Percentiles rank a stretch among this genome's conserved stretches.
phyloP scores from a whole-genome alignment of 2,888 invertebrate genomes.

The Aleiodes leptofemur region DNA sequence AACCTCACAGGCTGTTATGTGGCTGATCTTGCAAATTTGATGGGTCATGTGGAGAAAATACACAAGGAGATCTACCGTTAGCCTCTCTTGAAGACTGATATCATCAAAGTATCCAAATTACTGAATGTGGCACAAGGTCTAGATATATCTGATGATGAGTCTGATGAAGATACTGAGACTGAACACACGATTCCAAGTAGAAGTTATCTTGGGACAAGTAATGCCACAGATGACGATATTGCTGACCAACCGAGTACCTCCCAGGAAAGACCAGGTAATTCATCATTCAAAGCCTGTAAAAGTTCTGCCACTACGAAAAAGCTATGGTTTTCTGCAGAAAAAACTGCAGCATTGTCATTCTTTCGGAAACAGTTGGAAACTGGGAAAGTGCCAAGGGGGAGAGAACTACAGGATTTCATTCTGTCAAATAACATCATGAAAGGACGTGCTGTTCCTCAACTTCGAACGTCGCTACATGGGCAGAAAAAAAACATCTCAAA shows the following conservation, averaged over 20 bases:
- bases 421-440: conserved; percentile 34
- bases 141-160: conserved; percentile 10
- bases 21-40: conserved; percentile 46
- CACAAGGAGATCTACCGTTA: conserved; percentile 55
- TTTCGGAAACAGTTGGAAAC: too few species aligned
- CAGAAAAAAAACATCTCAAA: conserved; percentile 36
- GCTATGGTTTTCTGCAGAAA: too few species aligned
- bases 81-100: conserved; percentile 55
- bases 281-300: too few species aligned
- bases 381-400: too few species aligned
- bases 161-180: background rate
- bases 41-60: conserved; percentile 51
- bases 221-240: too few species aligned
- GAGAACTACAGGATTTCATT: conserved; percentile 8
- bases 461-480: conserved; percentile 49
- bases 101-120: conserved; percentile 56
- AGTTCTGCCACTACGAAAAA: too few species aligned
- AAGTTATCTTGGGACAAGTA: too few species aligned
- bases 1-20: conserved; percentile 43
- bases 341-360: too few species aligned
- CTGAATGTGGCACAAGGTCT: conserved; percentile 55
- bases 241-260: too few species aligned
- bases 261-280: too few species aligned
- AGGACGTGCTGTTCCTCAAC: conserved; percentile 48
- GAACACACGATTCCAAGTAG: too few species aligned